A percentile compares a stretch with the other conserved stretches of the same genome.
Evolutionary conservation across 1,140 invertebrate species (phyloP).

Genomic region (Galendromus occidentalis): DNA sequence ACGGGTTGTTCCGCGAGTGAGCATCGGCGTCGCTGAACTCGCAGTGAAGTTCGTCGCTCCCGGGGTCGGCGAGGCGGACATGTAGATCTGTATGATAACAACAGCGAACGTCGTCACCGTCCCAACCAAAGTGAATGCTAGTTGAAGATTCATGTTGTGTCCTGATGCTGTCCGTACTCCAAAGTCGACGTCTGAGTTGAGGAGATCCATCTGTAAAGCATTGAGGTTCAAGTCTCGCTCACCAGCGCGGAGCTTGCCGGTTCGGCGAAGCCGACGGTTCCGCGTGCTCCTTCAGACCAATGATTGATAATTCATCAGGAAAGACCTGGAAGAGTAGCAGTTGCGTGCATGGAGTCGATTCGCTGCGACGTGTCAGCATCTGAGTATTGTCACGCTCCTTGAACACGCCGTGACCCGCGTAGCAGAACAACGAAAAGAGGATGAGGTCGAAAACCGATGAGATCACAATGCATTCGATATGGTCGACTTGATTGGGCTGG

Average conservation of each 20-base stretch:
- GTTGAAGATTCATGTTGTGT: constrained; percentile 4
- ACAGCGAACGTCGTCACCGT: neutral
- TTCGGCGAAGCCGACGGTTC: too few species aligned
- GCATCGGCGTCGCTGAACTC: neutral
- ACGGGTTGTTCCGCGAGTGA: too few species aligned
- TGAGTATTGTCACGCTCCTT: constrained; percentile 3
- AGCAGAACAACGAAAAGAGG: neutral
- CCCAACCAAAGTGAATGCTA: neutral
- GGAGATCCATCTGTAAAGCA: neutral
- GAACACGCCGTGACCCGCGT: constrained; percentile 5
- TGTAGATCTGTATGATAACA: constrained; percentile 4
- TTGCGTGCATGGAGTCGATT: neutral
- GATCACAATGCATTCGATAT: neutral
- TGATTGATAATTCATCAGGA: too few species aligned
- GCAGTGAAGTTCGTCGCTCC: neutral
- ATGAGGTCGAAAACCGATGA: neutral
- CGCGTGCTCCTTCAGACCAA: neutral
- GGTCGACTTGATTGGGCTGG: neutral
- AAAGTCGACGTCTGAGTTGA: neutral
- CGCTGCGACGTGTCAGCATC: neutral
- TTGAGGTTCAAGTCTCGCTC: neutral
- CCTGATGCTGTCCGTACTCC: neutral
- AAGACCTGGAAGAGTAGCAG: constrained; percentile 4
- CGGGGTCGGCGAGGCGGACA: neutral
- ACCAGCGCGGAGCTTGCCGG: neutral